Conservation (phyloP, 1,140 invertebrate species). For the Pissodes strobi region DNA sequence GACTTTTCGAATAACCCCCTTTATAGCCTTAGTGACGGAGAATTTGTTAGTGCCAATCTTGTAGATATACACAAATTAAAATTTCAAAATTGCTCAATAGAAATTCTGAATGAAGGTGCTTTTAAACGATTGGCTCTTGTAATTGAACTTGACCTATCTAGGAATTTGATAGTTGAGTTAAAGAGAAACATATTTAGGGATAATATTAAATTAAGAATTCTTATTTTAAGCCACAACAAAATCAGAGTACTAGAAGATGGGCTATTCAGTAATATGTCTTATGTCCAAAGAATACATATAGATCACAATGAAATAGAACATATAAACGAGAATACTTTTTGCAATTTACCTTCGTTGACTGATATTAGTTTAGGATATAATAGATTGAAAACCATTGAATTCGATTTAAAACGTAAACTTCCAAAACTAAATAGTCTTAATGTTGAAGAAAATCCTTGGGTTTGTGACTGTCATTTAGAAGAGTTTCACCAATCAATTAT, state of each 20-base stretch:
- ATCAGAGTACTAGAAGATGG: slow-evolving; percentile 72
- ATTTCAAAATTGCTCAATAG: slow-evolving; percentile 72
- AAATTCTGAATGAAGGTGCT: slow-evolving; percentile 70
- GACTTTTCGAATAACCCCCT: slow-evolving; percentile 77
- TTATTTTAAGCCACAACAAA: slow-evolving; percentile 75
- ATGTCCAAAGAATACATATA: slow-evolving; percentile 75
- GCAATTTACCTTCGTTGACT: slow-evolving; percentile 68
- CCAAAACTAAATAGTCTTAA: slow-evolving; percentile 74
- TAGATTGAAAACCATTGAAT: slow-evolving; percentile 60
- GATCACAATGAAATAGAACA: slow-evolving; percentile 72
- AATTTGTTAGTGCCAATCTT: slow-evolving; percentile 71
- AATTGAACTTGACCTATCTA: slow-evolving; percentile 83
- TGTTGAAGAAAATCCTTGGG: slow-evolving; percentile 83
- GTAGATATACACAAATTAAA: slow-evolving; percentile 81
- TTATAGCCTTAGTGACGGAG: slow-evolving; percentile 65
- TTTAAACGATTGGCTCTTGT: slow-evolving; percentile 77
- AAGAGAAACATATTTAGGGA: slow-evolving; percentile 73
- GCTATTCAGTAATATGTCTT: slow-evolving; percentile 74
- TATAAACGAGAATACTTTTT: slow-evolving; percentile 73
- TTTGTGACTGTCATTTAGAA: slow-evolving; percentile 83
- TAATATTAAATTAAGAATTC: slow-evolving; percentile 68
- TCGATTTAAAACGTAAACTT: slow-evolving; percentile 53
- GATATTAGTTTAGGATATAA: slow-evolving; percentile 74
- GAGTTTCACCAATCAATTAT: slow-evolving; percentile 78
- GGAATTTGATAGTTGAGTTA: slow-evolving; percentile 72